Conservation (phyloP, 2,113 vertebrate genomes). For the Danionella cerebrum region DNA sequence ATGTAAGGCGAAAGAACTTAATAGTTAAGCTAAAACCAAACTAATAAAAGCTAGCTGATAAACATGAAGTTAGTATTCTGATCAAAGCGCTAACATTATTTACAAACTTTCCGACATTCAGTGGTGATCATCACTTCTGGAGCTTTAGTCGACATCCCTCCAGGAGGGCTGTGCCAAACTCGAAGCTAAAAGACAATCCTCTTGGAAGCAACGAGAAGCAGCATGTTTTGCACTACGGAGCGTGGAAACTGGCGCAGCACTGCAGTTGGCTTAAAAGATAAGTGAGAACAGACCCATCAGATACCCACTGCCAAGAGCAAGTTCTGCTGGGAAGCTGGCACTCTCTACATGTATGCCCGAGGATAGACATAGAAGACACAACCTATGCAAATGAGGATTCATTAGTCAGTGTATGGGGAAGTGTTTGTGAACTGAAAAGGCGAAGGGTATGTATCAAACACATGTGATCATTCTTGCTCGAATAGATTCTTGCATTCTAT, state of each 20-base stretch:
- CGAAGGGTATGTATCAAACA: constrained; percentile 4
- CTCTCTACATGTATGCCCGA: constrained; percentile 28
- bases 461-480: constrained; percentile 15
- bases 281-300: constrained; percentile 33
- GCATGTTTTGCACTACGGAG: constrained; percentile 32
- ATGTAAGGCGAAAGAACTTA: too few relatives aligned
- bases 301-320: constrained; percentile 33
- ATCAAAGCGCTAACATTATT: background rate
- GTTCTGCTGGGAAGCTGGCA: constrained; percentile 11
- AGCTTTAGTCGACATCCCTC: constrained; percentile 1
- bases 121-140: background rate
- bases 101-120: background rate
- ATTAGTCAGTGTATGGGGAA: constrained; percentile 26
- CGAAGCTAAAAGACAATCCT: background rate
- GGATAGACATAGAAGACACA: constrained; percentile 21
- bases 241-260: constrained; percentile 18
- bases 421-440: constrained; percentile 30
- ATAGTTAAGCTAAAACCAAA: background rate
- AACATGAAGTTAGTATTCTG: too few relatives aligned
- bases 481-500: constrained; percentile 41
- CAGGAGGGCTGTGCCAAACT: constrained; percentile 6
- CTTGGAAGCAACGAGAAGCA: constrained; percentile 25
- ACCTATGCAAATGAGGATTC: constrained; percentile 30
- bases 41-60: background rate
- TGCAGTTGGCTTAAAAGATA: constrained; percentile 36